A percentile compares a stretch with the other conserved stretches of the same genome.
Conservation (phyloP, 2,888 invertebrate genomes). For the Strigamia maritima region DNA sequence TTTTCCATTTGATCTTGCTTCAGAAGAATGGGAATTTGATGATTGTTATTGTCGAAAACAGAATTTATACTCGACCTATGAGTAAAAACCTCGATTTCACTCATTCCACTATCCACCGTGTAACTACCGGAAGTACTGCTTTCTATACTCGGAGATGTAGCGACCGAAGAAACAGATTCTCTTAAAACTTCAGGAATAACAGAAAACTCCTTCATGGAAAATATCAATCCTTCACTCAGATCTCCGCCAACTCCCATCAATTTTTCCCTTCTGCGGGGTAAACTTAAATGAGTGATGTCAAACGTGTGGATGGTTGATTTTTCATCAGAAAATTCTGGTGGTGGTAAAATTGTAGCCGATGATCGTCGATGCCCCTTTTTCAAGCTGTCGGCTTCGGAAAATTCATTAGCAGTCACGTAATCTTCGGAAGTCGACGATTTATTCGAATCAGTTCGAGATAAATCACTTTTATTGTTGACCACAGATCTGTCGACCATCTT, state of each 20-base stretch:
- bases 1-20: conserved; percentile 18
- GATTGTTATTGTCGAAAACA: conserved; percentile 38
- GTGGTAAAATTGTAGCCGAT: neutral
- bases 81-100: conserved; percentile 39
- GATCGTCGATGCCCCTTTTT: conserved; percentile 3
- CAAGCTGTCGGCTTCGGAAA: conserved; percentile 49
- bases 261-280: conserved; percentile 22
- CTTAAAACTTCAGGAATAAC: conserved; percentile 34
- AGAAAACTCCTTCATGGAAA: conserved; percentile 20
- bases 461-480: conserved; percentile 44
- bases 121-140: conserved; percentile 46
- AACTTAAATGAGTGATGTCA: conserved; percentile 34
- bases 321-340: conserved; percentile 1
- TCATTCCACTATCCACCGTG: conserved; percentile 44
- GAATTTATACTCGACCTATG: conserved; percentile 37
- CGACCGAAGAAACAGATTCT: conserved; percentile 35
- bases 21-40: neutral
- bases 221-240: neutral
- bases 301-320: neutral
- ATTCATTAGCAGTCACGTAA: conserved; percentile 79
- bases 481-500: neutral
- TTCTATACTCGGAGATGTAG: conserved; percentile 43
- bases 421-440: conserved; percentile 71
- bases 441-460: conserved; percentile 69
- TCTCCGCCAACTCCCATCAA: neutral